phyloP scores from a whole-genome alignment of 2,113 vertebrate species.

The Panurus biarmicus region DNA sequence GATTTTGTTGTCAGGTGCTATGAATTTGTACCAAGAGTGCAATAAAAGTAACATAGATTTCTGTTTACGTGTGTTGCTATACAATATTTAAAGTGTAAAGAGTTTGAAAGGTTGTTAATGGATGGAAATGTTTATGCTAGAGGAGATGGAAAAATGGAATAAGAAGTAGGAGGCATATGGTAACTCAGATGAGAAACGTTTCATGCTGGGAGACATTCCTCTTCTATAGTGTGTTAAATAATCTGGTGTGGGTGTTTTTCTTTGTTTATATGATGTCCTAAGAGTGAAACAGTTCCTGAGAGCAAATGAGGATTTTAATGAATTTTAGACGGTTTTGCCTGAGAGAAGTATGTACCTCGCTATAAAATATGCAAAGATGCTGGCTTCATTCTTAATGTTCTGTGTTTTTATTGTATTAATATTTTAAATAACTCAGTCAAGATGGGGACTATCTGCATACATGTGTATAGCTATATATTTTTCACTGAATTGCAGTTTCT shows the following conservation, averaged over 20 bases:
- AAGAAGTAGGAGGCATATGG: constrained; percentile 35
- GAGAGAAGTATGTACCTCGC: neutral
- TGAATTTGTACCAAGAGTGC: constrained; percentile 2
- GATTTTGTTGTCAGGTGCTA: neutral
- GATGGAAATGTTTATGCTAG: constrained; percentile 10
- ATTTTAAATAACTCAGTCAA: neutral
- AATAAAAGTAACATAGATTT: constrained; percentile 9
- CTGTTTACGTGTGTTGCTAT: neutral
- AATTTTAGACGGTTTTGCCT: neutral
- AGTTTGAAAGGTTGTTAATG: constrained; percentile 36
- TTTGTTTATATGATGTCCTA: constrained; percentile 1
- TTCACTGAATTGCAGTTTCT: neutral
- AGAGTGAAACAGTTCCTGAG: neutral
- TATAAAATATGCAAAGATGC: neutral
- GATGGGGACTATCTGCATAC: neutral
- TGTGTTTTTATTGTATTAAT: neutral
- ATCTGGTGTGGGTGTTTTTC: neutral
- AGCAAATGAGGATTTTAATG: constrained; percentile 11
- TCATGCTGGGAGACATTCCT: constrained; percentile 2
- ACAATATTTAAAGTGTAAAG: constrained; percentile 37
- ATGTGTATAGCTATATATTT: neutral
- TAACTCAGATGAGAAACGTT: constrained; percentile 16
- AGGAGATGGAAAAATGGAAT: constrained; percentile 6
- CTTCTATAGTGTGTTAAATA: neutral
- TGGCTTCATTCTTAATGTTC: neutral